Percentiles rank a stretch among this genome's conserved stretches.
These are phyloP conservation scores for Smittia aterrima DNA, from an alignment of 2,888 invertebrate species.

Conservation along the genomic window DNA sequence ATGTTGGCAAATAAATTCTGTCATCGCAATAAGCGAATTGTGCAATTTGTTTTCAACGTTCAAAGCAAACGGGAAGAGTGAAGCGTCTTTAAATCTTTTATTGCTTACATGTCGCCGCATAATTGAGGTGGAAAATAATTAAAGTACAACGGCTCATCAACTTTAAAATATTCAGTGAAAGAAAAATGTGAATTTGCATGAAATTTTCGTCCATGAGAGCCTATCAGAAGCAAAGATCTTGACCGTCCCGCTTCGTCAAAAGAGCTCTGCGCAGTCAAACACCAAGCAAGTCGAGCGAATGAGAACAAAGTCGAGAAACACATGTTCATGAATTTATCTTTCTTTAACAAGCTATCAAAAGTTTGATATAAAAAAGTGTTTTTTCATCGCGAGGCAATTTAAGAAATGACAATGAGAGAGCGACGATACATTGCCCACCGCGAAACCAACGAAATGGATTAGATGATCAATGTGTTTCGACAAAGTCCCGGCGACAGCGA, in stretches of 20 bases:
- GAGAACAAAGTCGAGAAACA: slow-evolving; percentile 27
- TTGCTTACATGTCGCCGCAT: slow-evolving; percentile 39
- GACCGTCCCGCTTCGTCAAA: slow-evolving; percentile 17
- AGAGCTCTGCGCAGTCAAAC: neutral
- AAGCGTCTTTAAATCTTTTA: slow-evolving; percentile 22
- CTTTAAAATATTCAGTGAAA: slow-evolving; percentile 4
- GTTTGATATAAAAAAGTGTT: slow-evolving; percentile 1
- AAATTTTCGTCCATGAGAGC: slow-evolving; percentile 32
- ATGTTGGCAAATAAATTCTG: neutral
- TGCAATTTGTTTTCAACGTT: neutral
- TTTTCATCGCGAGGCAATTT: neutral
- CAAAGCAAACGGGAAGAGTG: neutral
- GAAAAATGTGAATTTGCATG: slow-evolving; percentile 36
- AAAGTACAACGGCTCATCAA: neutral
- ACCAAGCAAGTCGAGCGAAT: neutral
- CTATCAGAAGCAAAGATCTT: slow-evolving; percentile 23
- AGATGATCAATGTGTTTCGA: slow-evolving; percentile 23
- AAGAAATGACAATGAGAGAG: neutral
- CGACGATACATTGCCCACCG: neutral
- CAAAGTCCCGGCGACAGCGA: neutral
- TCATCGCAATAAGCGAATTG: neutral
- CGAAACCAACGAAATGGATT: neutral
- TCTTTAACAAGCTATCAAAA: slow-evolving; percentile 36
- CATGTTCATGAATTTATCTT: slow-evolving; percentile 41
- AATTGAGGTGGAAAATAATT: slow-evolving; percentile 25